Conservation (phyloP, 1,140 invertebrate species). For the Heliconius congener region DNA sequence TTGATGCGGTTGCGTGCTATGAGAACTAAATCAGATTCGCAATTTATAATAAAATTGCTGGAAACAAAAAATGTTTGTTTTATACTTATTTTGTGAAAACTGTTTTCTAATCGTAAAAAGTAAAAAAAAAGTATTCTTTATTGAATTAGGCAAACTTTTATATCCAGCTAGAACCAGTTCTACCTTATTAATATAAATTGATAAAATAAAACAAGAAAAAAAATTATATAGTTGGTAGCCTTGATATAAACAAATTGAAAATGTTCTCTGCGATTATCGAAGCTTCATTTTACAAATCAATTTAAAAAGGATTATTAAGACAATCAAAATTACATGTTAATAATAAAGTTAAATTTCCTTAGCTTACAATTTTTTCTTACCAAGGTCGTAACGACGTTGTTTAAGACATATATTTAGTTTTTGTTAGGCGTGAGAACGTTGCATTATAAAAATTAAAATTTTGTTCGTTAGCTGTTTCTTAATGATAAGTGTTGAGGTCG, state of each 20-base stretch:
- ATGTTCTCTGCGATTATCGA: not conserved
- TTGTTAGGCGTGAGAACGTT: constrained; percentile 74
- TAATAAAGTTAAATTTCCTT: constrained; percentile 40
- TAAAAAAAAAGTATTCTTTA: not conserved
- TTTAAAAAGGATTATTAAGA: not conserved
- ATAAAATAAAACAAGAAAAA: no score
- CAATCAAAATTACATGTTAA: not conserved
- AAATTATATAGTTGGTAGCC: no score
- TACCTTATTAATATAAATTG: no score
- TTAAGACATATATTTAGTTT: constrained; percentile 50
- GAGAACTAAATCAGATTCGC: constrained; percentile 70
- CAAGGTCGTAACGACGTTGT: constrained; percentile 54
- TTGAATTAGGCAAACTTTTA: not conserved
- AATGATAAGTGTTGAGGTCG: constrained; percentile 73
- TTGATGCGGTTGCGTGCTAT: constrained; percentile 66
- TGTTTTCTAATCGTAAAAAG: no score
- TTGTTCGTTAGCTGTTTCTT: constrained; percentile 63
- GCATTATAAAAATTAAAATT: constrained; percentile 67
- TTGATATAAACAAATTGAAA: not conserved
- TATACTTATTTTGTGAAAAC: not conserved
- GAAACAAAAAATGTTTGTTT: constrained; percentile 32
- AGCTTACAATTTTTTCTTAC: constrained; percentile 40
- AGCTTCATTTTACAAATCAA: not conserved
- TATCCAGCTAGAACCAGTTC: no score
- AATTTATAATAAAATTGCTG: constrained; percentile 61